phyloP scores from a whole-genome alignment of 2,113 vertebrate species.

The Desmodus rotundus region DNA sequence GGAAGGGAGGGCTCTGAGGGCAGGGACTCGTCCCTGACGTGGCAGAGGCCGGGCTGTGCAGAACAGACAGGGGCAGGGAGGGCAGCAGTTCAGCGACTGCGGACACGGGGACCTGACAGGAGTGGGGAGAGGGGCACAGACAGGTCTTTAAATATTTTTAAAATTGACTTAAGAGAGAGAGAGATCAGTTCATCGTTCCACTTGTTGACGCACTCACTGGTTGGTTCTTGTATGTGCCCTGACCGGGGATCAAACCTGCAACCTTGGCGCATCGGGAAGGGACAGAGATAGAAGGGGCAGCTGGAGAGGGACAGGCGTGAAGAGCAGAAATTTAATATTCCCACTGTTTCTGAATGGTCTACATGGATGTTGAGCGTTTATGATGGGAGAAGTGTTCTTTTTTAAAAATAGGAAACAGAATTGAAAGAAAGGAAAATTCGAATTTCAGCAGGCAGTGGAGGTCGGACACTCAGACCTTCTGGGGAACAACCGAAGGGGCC shows the following conservation, averaged over 20 bases:
- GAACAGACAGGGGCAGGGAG: accelerated
- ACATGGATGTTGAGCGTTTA: accelerated
- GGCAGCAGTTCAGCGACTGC: accelerated
- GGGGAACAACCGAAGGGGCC: accelerated
- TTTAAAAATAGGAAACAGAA: neutral
- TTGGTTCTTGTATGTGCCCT: too few relatives aligned
- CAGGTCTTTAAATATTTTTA: accelerated
- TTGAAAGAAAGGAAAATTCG: neutral
- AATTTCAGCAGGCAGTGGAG: neutral
- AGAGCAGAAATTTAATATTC: too few relatives aligned
- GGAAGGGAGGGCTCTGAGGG: too few relatives aligned
- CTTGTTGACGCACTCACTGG: too few relatives aligned
- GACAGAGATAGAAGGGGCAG: too few relatives aligned
- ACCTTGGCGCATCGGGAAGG: neutral
- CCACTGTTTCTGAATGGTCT: accelerated
- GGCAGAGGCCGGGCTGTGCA: accelerated
- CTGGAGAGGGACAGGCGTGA: too few relatives aligned
- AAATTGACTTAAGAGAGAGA: too few relatives aligned
- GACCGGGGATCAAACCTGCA: too few relatives aligned
- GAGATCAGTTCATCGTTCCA: too few relatives aligned
- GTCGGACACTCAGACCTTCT: neutral
- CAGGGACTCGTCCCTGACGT: neutral
- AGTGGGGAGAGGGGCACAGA: neutral
- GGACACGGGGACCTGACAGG: accelerated
- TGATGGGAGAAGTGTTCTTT: neutral